These are phyloP conservation scores for Drosophila lacicola DNA, from an alignment of 2,888 invertebrate species.

Conservation along the genomic window DNA sequence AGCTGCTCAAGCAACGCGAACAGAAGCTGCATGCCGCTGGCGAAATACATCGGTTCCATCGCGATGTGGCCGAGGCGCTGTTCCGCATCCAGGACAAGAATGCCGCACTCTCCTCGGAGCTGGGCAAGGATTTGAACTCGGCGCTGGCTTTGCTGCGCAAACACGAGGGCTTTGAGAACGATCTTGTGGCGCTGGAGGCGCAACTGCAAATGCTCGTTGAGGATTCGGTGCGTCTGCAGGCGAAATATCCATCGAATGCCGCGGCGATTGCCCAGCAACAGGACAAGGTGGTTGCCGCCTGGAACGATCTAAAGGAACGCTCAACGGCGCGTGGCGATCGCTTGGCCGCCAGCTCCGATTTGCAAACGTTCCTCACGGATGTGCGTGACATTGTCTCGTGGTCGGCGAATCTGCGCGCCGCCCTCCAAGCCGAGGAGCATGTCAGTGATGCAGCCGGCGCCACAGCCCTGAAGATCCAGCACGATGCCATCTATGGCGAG, in stretches of 20 bases:
- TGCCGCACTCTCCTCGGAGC: slow-evolving; percentile 92
- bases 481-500: slow-evolving; percentile 92
- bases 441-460: slow-evolving; percentile 93
- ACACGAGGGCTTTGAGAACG: slow-evolving; percentile 97
- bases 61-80: slow-evolving; percentile 96
- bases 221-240: slow-evolving; percentile 94
- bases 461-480: slow-evolving; percentile 92
- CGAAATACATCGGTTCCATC: slow-evolving; percentile 98
- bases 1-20: slow-evolving; percentile 94
- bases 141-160: slow-evolving; percentile 92
- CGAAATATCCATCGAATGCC: slow-evolving; percentile 96
- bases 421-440: slow-evolving; percentile 92
- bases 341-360: slow-evolving; percentile 93
- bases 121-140: slow-evolving; percentile 93
- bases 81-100: slow-evolving; percentile 96
- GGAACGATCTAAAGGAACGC: slow-evolving; percentile 93
- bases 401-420: slow-evolving; percentile 91
- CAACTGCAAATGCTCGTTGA: slow-evolving; percentile 96
- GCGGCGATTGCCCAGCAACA: slow-evolving; percentile 95
- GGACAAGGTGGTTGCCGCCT: slow-evolving; percentile 93
- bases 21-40: slow-evolving; percentile 96
- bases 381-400: slow-evolving; percentile 95
- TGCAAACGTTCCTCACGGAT: slow-evolving; percentile 95
- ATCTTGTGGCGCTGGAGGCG: slow-evolving; percentile 95
- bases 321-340: slow-evolving; percentile 92